A percentile compares a stretch with the other conserved stretches of the same genome.
These are phyloP conservation scores for Zaprionus lineosus DNA, from an alignment of 2,888 invertebrate species.

Conservation along the genomic window DNA sequence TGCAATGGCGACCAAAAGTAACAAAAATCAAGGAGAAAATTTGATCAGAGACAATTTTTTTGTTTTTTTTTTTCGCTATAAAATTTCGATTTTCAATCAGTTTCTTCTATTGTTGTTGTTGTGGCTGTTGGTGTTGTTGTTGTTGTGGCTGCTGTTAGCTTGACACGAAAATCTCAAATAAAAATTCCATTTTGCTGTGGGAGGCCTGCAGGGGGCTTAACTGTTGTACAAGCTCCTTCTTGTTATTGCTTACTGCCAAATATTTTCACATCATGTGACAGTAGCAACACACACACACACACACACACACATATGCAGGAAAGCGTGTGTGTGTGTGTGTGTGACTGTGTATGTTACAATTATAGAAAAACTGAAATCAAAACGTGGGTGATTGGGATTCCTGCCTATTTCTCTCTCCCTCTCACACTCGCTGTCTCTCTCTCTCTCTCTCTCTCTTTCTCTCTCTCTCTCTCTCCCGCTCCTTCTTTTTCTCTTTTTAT, in stretches of 20 bases:
- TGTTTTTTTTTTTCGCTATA: conserved; percentile 14
- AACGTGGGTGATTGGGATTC: conserved; percentile 39
- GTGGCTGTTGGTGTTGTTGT: conserved; percentile 19
- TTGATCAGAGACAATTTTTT: neutral
- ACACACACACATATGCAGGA: neutral
- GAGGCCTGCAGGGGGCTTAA: neutral
- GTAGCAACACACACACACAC: conserved; percentile 22
- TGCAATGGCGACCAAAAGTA: too few relatives aligned
- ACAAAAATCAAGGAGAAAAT: conserved; percentile 29
- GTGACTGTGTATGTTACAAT: conserved; percentile 24
- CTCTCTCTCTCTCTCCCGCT: neutral
- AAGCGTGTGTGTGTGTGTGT: conserved; percentile 5
- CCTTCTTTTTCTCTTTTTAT: neutral
- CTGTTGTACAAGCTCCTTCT: conserved; percentile 3
- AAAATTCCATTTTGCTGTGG: conserved; percentile 14
- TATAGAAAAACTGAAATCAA: conserved; percentile 42
- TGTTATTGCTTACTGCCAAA: conserved; percentile 34
- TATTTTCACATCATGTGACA: conserved; percentile 55
- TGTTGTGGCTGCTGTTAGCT: conserved; percentile 29
- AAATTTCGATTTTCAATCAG: conserved; percentile 51
- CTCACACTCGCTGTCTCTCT: neutral
- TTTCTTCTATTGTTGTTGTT: conserved; percentile 16
- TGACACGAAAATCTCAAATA: conserved; percentile 30
- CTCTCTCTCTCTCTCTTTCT: neutral
- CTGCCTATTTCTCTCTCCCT: neutral